Evolutionary conservation across 2,888 invertebrate genomes (phyloP), one percentile per base, ranked within the genome.

Genomic region (Apamea crenata): DNA sequence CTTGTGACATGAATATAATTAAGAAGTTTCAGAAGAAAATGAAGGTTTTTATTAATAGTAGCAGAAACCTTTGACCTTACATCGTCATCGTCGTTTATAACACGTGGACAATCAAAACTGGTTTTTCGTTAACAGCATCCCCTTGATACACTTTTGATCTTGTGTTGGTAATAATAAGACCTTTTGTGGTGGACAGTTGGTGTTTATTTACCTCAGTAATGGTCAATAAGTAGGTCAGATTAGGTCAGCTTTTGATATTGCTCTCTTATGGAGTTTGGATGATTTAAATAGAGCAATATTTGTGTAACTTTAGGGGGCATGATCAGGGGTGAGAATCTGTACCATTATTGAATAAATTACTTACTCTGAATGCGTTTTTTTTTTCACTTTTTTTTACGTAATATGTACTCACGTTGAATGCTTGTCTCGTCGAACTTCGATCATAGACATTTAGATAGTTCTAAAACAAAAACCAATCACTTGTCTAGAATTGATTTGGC

Each of bases 131-230:
- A 77, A 81, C 88, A 92, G 90, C 88, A 88, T 92, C 92, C 91
- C 90, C 86, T 79, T 91, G 93, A 90, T 94, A 92, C 89, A 94
- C 86, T 92, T 95, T 93, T 92, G 93, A 93, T 94, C 94, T 94
- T 92, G 83, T 80, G 74, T 40, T 40, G 40, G 40, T 40, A 6
- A 40, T 40, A 40, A 40, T 40, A 40, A 40, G 2, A 16, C n/a
- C 29, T 32, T 70, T 71, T 71, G 63, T 53, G 6, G 21, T 53
- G 1, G 2, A 53, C 29, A 73, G 61, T 74, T 68, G 61, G 4
- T 56, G 56, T 25, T 56, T 40, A n/a, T 56, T 25, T 12, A 10
- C 56, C 50, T 61, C 25, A 67, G 74, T 65, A 2, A 70, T 66
- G 61, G 85, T 82, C 78, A 78, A 73, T 61, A 63, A 25, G 10